Base-by-base conservation (phyloP, 2,113 vertebrate genomes). In the Sialia sialis region DNA sequence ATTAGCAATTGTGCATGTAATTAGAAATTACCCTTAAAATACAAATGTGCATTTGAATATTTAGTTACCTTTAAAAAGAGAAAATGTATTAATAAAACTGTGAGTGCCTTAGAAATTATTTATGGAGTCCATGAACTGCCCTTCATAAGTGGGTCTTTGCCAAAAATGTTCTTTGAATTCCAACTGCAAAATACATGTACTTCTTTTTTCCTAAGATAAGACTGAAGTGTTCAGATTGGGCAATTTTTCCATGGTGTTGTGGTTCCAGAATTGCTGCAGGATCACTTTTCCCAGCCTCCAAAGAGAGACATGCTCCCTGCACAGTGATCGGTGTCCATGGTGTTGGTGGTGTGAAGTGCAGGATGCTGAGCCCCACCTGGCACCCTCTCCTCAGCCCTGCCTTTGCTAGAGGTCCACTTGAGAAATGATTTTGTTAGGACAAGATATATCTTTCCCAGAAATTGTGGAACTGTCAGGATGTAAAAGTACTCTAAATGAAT, bases 1-100 rank as follows among this genome's bases (percentile, higher is more conserved):
- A 98, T 98, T 97, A 98, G 97, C 97, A 98, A 98, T 98, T 98
- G 97, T 97, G 97, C 97, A 97, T 98, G 95, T 97, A 97, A 98
- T 98, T 98, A 98, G 96, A 97, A 98, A 94, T 97, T 97, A 96
- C 95, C 76, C 88, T 93, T 95, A 94, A 97, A 97, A 97, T 96
- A 95, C 67, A 95, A 95, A 97, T 54, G 36, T 90, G 62, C 60
- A 51, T 97, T 97, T 98, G 95, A 97, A 96, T 97, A 97, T 97
- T 97, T 91, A 96, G 68, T 93, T 97, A 90, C 87, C n/a, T 94
- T 93, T 94, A 73, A 83, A 95, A 96, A 84, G 48, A 76, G 89
- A 84, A 97, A 95, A 93, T 48, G 76, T 89, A 87, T 93, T 95
- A 95, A 91, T 90, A 79, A 39, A 43, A 88, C 32, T 78, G 48